Conservation (phyloP, 2,797 vertebrate genomes). For the Helarctos malayanus region DNA sequence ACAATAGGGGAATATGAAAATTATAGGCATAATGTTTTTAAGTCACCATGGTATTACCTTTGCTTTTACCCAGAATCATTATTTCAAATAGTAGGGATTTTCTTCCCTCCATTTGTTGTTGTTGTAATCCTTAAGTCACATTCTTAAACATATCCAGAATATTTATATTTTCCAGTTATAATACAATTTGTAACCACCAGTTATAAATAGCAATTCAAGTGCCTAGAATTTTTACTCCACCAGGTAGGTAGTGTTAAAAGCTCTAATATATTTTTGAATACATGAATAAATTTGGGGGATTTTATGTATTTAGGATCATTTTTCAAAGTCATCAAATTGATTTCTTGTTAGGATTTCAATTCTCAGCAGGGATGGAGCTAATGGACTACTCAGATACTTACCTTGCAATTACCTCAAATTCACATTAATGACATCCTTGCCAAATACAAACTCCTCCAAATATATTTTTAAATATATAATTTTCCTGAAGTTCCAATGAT, state of each 20-base stretch:
- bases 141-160: not conserved
- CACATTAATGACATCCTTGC: not conserved
- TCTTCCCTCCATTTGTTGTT: not conserved
- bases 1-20: rapidly evolving
- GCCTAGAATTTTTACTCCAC: not conserved
- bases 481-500: not conserved
- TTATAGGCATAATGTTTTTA: not conserved
- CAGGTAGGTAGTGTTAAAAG: not conserved
- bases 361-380: not conserved
- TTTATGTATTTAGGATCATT: not conserved
- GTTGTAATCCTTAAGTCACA: not conserved
- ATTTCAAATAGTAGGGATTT: not conserved
- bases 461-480: not conserved
- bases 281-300: not conserved
- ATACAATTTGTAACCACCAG: not conserved
- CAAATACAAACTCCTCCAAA: not conserved
- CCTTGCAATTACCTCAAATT: not conserved
- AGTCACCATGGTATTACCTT: not conserved
- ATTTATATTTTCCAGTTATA: not conserved
- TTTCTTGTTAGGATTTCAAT: conserved; percentile 45
- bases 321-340: not conserved
- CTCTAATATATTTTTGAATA: not conserved
- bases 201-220: not conserved
- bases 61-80: not conserved
- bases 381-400: not conserved